Evolutionary conservation across 2,888 invertebrate genomes (phyloP), one percentile per base, ranked within the genome.

Genomic region (Shargacucullia verbasci): DNA sequence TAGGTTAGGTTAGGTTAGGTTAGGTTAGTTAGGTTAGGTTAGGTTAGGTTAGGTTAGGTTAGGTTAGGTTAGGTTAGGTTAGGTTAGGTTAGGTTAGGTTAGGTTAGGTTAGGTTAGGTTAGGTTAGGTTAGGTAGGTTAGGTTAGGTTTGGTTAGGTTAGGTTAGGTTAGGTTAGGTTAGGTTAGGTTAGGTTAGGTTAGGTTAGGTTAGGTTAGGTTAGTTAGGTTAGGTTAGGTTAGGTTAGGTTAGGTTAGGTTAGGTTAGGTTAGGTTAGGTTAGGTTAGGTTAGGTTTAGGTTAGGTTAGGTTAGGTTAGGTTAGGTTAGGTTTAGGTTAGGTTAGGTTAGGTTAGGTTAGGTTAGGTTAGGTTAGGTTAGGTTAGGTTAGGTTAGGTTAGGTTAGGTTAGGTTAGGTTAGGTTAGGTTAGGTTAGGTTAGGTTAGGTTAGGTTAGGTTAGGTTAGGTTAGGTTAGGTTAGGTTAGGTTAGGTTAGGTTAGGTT

Each of bases 41-140:
- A 67, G 67, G 69, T 69, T 70, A 64, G 70, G 66, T 68, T 66
- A 61, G 61, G 70, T 63, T 71, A 70, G 71, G 71, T 74, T 71
- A 70, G 73, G 70, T 73, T 71, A 69, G 73, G 70, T 70, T 73
- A 69, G 73, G 73, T 73, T 73, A 73, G 70, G 69, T 70, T 69
- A 70, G 73, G 70, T 69, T 69, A 64, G 69, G 64, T 66, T 69
- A 63, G 62, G 65, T 63, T 68, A 62, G 62, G 65, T 71, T 71
- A 68, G 65, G 68, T 71, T 64, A 66, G 66, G 66, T 67, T 70
- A 67, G 66, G 68, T 72, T 69, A 69, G 66, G 68, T 72, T 69
- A 64, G 69, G 64, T 69, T 69, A 69, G 68, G 65, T 68, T 67
- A 62, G 63, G 61, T 65, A 62, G 64, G 59, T 59, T 64, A 59